These are phyloP conservation scores for Trichogramma evanescens DNA, from an alignment of 2,888 invertebrate species.

Conservation along the genomic window DNA sequence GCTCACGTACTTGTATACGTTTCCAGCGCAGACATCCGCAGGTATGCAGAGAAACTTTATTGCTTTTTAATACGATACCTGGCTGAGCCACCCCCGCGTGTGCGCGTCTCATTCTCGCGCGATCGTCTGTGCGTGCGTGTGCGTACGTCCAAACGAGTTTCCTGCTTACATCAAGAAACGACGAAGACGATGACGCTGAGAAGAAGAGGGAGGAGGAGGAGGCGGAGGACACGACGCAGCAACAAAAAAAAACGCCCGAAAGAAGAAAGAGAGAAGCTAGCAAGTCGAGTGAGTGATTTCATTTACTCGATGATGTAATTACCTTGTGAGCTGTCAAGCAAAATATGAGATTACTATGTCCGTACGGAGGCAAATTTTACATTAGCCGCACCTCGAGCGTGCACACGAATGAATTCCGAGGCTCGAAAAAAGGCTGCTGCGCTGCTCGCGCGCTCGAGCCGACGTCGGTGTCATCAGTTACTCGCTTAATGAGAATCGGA, in stretches of 20 bases:
- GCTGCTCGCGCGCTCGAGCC: constrained; percentile 8
- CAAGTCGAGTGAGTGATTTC: constrained; percentile 12
- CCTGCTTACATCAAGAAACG: not conserved
- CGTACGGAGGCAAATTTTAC: not conserved
- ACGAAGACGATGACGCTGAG: not conserved
- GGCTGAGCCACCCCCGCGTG: too few relatives aligned
- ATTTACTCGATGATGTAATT: not conserved
- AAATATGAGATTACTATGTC: not conserved
- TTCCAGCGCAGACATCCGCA: too few relatives aligned
- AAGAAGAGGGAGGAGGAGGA: constrained; percentile 1
- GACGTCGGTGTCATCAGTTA: constrained; percentile 41
- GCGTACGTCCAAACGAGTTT: too few relatives aligned
- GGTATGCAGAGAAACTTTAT: too few relatives aligned
- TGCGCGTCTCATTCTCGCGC: too few relatives aligned
- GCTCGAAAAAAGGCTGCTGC: not conserved
- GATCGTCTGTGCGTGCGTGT: too few relatives aligned
- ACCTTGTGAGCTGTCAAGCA: not conserved
- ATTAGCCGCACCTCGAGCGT: too few relatives aligned
- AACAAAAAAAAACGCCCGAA: not conserved
- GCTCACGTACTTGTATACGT: too few relatives aligned
- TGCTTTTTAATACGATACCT: too few relatives aligned
- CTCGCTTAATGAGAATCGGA: constrained; percentile 41
- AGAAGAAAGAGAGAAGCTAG: not conserved
- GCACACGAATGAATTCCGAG: too few relatives aligned
- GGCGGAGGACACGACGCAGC: constrained; percentile 9